Evolutionary conservation across 2,888 invertebrate genomes (phyloP), one percentile per base, ranked within the genome.

Genomic region (Cepaea hortensis): DNA sequence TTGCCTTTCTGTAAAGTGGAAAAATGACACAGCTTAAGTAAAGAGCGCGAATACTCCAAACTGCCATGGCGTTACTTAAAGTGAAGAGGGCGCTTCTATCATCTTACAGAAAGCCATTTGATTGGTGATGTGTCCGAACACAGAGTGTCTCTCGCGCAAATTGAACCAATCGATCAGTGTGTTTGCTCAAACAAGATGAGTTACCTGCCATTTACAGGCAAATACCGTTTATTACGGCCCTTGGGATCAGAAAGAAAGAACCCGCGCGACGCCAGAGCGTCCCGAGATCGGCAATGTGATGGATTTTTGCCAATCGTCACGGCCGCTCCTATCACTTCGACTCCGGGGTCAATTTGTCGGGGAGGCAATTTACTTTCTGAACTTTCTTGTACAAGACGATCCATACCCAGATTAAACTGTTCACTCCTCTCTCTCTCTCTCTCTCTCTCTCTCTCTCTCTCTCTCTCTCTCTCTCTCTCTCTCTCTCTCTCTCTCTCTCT

Each of bases 191-290:
- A 88, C 87, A 85, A 87, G 87, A 89, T 89, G 88, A 86, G 88
- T 88, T 87, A 88, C 89, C 87, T 87, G 85, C 88, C 89, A 89
- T 89, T 89, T 89, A 87, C 87, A 88, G 87, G 81, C 88, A 84
- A 88, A 85, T 88, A 87, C 86, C 88, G 86, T 88, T 88, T 87
- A 88, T 87, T 87, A 86, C 85, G 81, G 82, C 88, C 87, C 88
- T 83, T 85, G 84, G 77, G 88, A 88, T 79, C 61, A 55, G 81
- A 72, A 83, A 73, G 73, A 79, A 73, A 50, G 87, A 82, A 70
- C 65, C 13, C 3, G n/a, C 20, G 35, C 70, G 85, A 85, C 85
- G 85, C 79, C 85, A 80, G 48, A 15, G 20, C 72, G 85, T 80
- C 80, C 80, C 23, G 55, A 50, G 72, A 80, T 55, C 23, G 15